phyloP scores from a whole-genome alignment of 2,888 invertebrate species.

The Muschampia plurimacula region DNA sequence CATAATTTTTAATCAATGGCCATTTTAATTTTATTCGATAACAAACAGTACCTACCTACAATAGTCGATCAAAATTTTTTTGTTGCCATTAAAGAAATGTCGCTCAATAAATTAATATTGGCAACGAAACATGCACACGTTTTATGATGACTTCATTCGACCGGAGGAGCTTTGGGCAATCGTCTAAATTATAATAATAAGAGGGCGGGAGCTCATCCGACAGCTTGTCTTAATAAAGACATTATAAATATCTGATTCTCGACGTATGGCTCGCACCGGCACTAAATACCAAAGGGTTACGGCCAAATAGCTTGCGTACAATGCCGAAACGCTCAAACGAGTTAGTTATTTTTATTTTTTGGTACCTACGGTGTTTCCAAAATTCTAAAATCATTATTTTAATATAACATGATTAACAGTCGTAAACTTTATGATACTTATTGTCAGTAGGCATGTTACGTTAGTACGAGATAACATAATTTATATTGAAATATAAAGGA shows the following conservation, averaged over 20 bases:
- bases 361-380: neutral
- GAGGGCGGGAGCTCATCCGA: conserved; percentile 79
- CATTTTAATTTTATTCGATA: neutral
- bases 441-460: no score
- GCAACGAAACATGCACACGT: conserved; percentile 53
- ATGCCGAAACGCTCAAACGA: neutral
- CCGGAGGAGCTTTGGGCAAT: conserved; percentile 77
- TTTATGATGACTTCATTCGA: conserved; percentile 80
- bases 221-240: conserved; percentile 83
- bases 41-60: neutral
- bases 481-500: neutral
- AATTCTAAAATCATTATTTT: neutral
- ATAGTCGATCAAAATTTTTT: neutral
- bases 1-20: conserved; percentile 4
- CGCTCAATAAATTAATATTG: conserved; percentile 39
- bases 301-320: conserved; percentile 53
- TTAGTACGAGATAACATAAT: neutral
- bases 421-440: no score
- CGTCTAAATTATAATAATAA: conserved; percentile 86
- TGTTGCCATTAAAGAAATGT: conserved; percentile 13
- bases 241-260: conserved; percentile 83
- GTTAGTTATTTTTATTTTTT: neutral
- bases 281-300: conserved; percentile 76
- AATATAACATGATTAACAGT: no score
- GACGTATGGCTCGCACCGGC: conserved; percentile 64